A percentile compares a stretch with the other conserved stretches of the same genome.
Evolutionary conservation across 2,113 vertebrate species (phyloP).

Genomic region (Bufo gargarizans): DNA sequence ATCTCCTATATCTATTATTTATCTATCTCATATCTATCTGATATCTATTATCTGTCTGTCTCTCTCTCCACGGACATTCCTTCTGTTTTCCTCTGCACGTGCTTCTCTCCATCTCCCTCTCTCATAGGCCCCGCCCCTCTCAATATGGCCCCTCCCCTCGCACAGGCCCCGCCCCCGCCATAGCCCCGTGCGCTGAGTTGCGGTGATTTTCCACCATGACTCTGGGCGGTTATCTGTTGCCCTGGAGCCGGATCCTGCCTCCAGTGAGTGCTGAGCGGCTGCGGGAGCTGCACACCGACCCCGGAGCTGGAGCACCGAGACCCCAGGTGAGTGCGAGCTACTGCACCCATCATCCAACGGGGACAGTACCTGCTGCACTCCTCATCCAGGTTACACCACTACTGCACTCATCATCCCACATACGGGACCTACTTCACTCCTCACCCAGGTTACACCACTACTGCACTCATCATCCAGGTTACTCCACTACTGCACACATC

Average conservation of each 20-base stretch:
- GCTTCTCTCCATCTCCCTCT: not conserved
- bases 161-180: not conserved
- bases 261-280: not conserved
- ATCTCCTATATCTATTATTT: not conserved
- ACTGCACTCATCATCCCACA: not conserved
- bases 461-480: no score
- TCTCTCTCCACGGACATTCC: not conserved
- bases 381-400: not conserved
- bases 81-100: conserved; percentile 18
- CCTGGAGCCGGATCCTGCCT: not conserved
- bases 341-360: not conserved
- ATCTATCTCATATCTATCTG: not conserved
- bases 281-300: not conserved
- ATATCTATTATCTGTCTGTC: not conserved
- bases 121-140: not conserved
- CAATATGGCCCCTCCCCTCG: not conserved
- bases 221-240: not conserved
- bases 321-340: not conserved
- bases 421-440: not conserved
- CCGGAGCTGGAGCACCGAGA: not conserved
- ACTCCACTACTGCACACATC: no score
- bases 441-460: no score
- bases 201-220: conserved; percentile 51
- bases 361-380: not conserved
- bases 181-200: not conserved